Percentiles rank a stretch among this genome's conserved stretches.
These are phyloP conservation scores for Bufo bufo DNA, from an alignment of 2,113 vertebrate species.

Conservation along the genomic window DNA sequence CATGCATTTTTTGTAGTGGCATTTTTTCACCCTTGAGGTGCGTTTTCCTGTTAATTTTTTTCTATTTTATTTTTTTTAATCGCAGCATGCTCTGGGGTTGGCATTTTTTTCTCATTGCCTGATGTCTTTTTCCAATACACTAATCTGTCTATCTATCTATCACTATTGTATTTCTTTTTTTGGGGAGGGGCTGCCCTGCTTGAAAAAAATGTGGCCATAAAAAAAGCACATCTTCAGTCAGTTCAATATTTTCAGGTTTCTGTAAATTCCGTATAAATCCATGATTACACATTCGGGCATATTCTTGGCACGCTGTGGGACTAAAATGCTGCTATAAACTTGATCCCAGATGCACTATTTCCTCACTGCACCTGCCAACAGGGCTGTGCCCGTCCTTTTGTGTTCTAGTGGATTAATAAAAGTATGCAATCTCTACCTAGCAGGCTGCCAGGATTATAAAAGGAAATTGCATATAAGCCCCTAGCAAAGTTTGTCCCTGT, in stretches of 20 bases:
- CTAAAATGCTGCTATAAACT: neutral
- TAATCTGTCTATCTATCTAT: no score
- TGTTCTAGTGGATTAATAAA: constrained; percentile 24
- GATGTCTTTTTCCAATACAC: no score
- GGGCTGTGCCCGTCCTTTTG: neutral
- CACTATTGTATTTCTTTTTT: no score
- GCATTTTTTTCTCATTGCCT: no score
- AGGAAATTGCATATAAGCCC: constrained; percentile 1
- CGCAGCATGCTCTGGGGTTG: no score
- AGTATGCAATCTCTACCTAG: neutral
- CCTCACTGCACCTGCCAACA: neutral
- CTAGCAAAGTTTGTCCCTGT: constrained; percentile 38
- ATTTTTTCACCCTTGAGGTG: no score
- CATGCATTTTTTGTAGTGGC: no score
- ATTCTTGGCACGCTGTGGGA: neutral
- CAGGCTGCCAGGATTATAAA: constrained; percentile 3
- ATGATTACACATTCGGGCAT: neutral
- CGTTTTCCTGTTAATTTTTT: no score
- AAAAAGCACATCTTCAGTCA: neutral
- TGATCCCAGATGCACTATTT: neutral
- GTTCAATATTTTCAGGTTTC: neutral
- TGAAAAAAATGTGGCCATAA: no score
- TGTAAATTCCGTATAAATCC: neutral
- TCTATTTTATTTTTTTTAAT: no score
- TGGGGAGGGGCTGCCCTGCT: no score